These are phyloP conservation scores for Zoanthus sansibaricus DNA, from an alignment of 92 coral and sea anemone genomes.

Conservation along the genomic window DNA sequence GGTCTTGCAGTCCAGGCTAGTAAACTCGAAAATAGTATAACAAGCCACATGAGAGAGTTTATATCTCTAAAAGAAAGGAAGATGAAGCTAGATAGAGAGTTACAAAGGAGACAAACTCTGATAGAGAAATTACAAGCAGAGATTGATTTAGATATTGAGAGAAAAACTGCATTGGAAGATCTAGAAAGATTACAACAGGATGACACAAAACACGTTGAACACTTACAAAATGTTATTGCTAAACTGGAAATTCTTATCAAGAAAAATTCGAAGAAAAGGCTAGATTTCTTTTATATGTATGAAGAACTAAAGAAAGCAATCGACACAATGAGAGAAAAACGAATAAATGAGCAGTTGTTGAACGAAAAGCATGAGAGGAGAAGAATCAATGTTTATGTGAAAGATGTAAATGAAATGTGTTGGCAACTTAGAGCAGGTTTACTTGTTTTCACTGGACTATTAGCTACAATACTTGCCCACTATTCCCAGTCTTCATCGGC, in stretches of 20 bases:
- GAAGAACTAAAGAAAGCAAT: slow-evolving; percentile 72
- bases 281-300: slow-evolving; percentile 62
- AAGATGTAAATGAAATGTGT: slow-evolving; percentile 40
- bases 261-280: slow-evolving; percentile 49
- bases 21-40: background rate
- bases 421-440: slow-evolving; percentile 33
- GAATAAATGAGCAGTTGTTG: slow-evolving; percentile 49
- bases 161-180: slow-evolving; percentile 35
- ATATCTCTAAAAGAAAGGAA: slow-evolving; percentile 48
- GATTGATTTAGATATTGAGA: slow-evolving; percentile 47
- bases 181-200: slow-evolving; percentile 51
- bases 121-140: slow-evolving; percentile 61
- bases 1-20: background rate
- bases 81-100: slow-evolving; percentile 36
- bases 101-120: slow-evolving; percentile 53
- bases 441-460: slow-evolving; percentile 22
- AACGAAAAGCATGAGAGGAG: slow-evolving; percentile 14
- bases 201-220: slow-evolving; percentile 48
- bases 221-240: slow-evolving; percentile 55
- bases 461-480: slow-evolving; percentile 26
- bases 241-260: slow-evolving; percentile 57
- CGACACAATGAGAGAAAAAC: slow-evolving; percentile 61
- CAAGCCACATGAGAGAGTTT: background rate
- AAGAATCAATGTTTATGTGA: slow-evolving; percentile 13
- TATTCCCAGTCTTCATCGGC: slow-evolving; percentile 50